These are phyloP conservation scores for Paramormyrops kingsleyae DNA, from an alignment of 2,113 vertebrate genomes.

Conservation along the genomic window DNA sequence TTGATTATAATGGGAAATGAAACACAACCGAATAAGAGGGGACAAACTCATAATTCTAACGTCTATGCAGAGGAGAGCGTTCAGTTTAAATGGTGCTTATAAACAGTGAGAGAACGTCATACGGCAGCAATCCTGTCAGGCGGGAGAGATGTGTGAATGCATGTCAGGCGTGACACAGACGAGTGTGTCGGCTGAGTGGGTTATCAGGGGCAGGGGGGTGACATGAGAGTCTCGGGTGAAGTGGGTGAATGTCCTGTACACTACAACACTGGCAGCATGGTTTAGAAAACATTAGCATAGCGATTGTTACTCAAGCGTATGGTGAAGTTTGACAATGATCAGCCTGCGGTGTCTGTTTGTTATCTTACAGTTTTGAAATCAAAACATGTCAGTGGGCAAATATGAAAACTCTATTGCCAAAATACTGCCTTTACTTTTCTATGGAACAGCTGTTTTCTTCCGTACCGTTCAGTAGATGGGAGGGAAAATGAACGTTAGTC, in stretches of 20 bases:
- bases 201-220: background rate
- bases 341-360: background rate
- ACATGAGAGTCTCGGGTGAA: background rate
- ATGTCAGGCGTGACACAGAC: background rate
- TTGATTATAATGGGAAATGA: conserved; percentile 6
- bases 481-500: background rate
- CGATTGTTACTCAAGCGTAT: background rate
- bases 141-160: background rate
- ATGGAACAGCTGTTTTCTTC: background rate
- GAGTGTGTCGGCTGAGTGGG: background rate
- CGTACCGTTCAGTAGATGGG: background rate
- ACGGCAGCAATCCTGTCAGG: background rate
- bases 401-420: background rate
- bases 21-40: background rate
- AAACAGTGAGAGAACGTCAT: background rate
- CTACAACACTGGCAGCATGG: background rate
- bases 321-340: background rate
- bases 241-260: background rate
- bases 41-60: background rate
- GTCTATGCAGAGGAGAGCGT: background rate
- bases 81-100: background rate
- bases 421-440: background rate
- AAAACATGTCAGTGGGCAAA: background rate
- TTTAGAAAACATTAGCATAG: background rate
- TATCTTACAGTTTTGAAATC: background rate